Conservation (phyloP, 2,113 vertebrate species). For the cattle (Bos taurus) region DNA sequence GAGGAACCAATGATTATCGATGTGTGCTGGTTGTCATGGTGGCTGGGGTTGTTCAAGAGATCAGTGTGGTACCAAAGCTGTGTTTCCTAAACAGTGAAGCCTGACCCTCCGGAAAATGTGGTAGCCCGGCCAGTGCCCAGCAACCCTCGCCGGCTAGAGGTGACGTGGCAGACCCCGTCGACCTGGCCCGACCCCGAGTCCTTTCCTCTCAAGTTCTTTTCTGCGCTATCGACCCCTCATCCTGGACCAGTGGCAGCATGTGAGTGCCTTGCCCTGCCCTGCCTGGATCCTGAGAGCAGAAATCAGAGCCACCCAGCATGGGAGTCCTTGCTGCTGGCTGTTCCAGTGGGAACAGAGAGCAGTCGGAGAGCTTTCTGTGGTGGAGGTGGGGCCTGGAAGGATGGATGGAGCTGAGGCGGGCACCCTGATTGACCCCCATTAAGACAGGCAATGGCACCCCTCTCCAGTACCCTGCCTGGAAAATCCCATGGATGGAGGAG, state of each 20-base stretch:
- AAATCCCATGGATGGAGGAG: too few species aligned
- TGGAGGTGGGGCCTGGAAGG: background rate
- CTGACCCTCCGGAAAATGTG: constrained; percentile 94
- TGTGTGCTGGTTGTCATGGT: background rate
- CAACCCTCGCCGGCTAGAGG: constrained; percentile 90
- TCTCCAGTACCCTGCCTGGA: too few species aligned
- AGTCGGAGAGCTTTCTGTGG: background rate
- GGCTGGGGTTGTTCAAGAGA: background rate
- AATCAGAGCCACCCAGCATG: background rate
- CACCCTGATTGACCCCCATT: background rate
- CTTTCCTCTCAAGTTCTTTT: constrained; percentile 97
- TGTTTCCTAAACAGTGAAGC: constrained; percentile 87
- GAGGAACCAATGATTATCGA: background rate
- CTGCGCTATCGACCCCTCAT: constrained; percentile 97
- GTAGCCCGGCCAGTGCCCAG: constrained; percentile 89
- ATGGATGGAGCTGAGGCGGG: background rate
- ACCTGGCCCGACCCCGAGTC: constrained; percentile 95
- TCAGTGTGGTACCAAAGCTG: background rate
- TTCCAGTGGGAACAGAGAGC: background rate
- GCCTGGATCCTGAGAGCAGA: background rate
- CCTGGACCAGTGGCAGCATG: constrained; percentile 96
- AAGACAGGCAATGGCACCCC: background rate
- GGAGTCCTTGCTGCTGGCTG: background rate
- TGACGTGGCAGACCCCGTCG: constrained; percentile 93
- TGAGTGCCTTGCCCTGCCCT: constrained; percentile 78